phyloP scores from a whole-genome alignment of 2,113 vertebrate species.

The Typhlomys cinereus region DNA sequence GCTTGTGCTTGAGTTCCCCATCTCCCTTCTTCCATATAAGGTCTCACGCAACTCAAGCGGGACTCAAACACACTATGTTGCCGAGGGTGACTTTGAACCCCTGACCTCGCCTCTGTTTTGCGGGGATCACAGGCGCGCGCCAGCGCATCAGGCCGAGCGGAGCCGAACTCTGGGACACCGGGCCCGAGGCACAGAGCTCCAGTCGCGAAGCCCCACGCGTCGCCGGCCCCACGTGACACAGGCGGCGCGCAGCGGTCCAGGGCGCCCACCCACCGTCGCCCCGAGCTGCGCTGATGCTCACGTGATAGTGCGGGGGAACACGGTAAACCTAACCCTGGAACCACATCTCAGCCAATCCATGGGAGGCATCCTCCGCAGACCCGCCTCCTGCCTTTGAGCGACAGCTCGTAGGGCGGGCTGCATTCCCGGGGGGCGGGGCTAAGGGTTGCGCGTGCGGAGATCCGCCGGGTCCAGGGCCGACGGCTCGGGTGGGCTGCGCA shows the following conservation, averaged over 20 bases:
- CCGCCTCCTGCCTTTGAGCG: background rate
- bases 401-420: background rate
- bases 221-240: no score
- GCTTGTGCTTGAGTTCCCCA: no score
- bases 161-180: no score
- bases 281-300: no score
- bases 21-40: no score
- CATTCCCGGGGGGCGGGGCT: accelerated
- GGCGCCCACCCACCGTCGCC: no score
- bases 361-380: background rate
- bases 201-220: background rate
- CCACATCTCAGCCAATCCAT: background rate
- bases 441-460: slow-evolving; percentile 21
- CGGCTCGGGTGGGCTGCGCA: background rate
- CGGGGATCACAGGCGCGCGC: background rate
- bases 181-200: no score
- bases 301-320: no score
- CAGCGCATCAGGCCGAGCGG: background rate
- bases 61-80: no score
- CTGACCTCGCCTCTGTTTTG: background rate
- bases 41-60: no score
- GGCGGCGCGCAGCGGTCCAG: no score
- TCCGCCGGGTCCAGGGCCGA: accelerated
- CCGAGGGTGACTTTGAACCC: no score
- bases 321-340: background rate